Base-by-base conservation (phyloP, 2,888 invertebrate species). In the Venusia cambrica region DNA sequence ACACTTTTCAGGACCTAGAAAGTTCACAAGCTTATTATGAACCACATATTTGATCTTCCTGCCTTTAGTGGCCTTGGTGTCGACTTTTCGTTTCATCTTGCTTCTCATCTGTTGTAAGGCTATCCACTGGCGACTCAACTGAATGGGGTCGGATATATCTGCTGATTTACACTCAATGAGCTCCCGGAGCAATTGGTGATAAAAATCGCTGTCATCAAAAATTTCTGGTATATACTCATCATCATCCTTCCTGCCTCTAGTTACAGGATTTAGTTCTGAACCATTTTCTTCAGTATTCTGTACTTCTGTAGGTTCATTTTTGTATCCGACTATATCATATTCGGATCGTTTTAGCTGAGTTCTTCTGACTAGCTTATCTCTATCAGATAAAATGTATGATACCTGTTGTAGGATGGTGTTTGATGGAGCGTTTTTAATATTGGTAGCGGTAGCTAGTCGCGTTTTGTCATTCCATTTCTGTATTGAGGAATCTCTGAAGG, bases 201-300 rank as follows among this genome's bases (percentile, higher is more conserved):
- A 99, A 73, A 99, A 99, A 69, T 99, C 99, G 58, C 94, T 95
- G 65, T 99, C 99, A 72, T 99, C 98, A 80, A 96, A 99, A 58
- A 98, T 94, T 79, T 98, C 95, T 0, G 88, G 61, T 60, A 95
- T 92, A 46, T 92, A 90, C 52, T 92, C 91, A 50, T 90, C 90
- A 38, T 78, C 64, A 27, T 85, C 77, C 49, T 76, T 76, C n/a
- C 79, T 61, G 27, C 68, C 63, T 48, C 52, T 71, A 7, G 47
- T 57, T 2, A 58, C 48, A 1, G 53, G 56, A 33, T 69, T 73
- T 3, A 41, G 10, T 48, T 69, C 69, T 7, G 44, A 39, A 1
- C 40, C 55, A 45, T 61, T 60, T 16, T 51, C 33, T 22, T 58
- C 62, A 21, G 48, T 48, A 33, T 51, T 54, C 18, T 61, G 63